Conservation (phyloP, 1,140 invertebrate species). For the Solenopsis fugax region DNA sequence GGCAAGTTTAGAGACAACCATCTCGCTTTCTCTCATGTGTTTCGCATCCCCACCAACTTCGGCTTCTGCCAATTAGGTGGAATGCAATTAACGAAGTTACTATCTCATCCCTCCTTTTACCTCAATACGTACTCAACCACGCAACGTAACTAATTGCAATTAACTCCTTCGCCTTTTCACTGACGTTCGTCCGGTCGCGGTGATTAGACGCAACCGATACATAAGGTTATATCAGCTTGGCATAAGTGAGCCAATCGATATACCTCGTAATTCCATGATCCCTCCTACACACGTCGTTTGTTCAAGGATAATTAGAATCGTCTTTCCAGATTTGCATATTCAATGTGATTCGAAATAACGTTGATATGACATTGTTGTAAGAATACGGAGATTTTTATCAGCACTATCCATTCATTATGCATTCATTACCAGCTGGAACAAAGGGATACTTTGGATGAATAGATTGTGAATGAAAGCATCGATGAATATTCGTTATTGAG, state of each 20-base stretch:
- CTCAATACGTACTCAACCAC: conserved; percentile 23
- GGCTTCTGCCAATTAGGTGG: conserved; percentile 65
- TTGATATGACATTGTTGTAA: conserved; percentile 6
- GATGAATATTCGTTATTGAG: conserved; percentile 64
- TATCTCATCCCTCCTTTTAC: conserved; percentile 36
- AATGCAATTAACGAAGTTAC: conserved; percentile 71
- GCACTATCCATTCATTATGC: conserved; percentile 42
- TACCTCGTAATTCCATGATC: neutral
- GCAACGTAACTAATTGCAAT: conserved; percentile 62
- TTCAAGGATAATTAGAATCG: neutral
- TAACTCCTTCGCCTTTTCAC: conserved; percentile 55
- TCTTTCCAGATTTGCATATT: conserved; percentile 1
- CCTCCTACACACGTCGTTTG: neutral
- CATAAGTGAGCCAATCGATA: neutral
- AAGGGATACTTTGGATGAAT: conserved; percentile 56
- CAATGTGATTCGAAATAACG: neutral
- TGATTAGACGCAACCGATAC: conserved; percentile 17
- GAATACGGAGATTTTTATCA: conserved; percentile 24
- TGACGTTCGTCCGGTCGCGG: neutral
- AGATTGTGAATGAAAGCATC: conserved; percentile 52
- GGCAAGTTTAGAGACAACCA: neutral
- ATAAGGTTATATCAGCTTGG: neutral
- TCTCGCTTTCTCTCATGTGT: conserved; percentile 24
- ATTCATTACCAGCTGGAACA: conserved; percentile 54
- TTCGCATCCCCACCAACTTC: conserved; percentile 13